Evolutionary conservation across 2,113 vertebrate species (phyloP), one percentile per base, ranked within the genome.

Genomic region (Mustelus asterias): DNA sequence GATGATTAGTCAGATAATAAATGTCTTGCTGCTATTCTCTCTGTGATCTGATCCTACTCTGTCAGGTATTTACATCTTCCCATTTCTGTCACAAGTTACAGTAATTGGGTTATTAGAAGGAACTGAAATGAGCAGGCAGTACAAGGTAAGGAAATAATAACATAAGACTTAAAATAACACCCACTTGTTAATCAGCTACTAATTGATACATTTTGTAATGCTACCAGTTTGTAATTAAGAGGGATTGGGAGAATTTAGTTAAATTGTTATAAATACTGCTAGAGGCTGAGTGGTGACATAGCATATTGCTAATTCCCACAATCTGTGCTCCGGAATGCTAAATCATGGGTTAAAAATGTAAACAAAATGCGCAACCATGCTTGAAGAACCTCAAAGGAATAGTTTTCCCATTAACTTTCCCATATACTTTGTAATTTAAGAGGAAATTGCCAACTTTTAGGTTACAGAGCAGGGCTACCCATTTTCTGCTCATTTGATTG

Each of bases 401-500:
- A 72, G 41, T 48, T 72, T 95, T 72, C 67, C 67, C 94, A 70
- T 95, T 95, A 95, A 72, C 69, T 72, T 95, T 72, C 69, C 94
- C 20, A 33, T 44, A 70, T 95, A 48, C 67, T 54, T 95, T 72
- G 41, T 48, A 44, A 48, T 72, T 48, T 72, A 72, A 95, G 44
- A 72, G 94, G 44, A 70, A 95, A 70, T 48, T 37, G 29, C 65
- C 48, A 95, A 94, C 63, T 44, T 92, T 92, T 94, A 69, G 18
- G 44, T 76, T 72, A 76, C 41, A 54, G 67, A 48, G 65, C 18
- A 76, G 69, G 48, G 41, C 94, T 16, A 24, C 44, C 20, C 37
- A 8, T 10, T 70, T 94, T 69, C 18, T 37, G 10, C 29, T 76
- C 67, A 76, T 76, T 72, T 33, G 33, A 97, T 97, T 97, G 97